Evolutionary conservation across 2,113 vertebrate species (phyloP), one percentile per base, ranked within the genome.

Genomic region (Seriola quinqueradiata): DNA sequence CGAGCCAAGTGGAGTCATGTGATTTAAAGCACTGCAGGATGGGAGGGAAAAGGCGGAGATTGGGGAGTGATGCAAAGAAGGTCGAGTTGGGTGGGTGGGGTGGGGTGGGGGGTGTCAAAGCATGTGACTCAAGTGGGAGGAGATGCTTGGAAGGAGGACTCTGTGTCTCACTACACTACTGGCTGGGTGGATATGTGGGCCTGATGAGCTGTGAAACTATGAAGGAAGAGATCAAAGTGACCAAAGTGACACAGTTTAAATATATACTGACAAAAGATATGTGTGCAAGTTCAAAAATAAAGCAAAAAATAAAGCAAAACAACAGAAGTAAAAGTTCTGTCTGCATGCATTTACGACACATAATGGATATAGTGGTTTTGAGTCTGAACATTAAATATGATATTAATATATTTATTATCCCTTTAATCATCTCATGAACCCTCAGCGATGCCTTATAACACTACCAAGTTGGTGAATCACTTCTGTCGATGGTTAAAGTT

Each of bases 51-150:
- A 58, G 64, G 42, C 40, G 64, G 69, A 32, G 75, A 63, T 8
- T 25, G 32, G 21, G 60, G 68, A 14, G 42, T 5, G 0, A 28
- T 48, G 19, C 10, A 57, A 28, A 40, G 13, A 34, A 34, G 57
- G 25, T 46, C 0, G 1, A 59, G 25, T 34, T 0, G 28, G 21
- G 25, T 25, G 25, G 25, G 25, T 25, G 28, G 28, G 25, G 25
- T 25, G 28, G 28, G 28, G 25, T 2, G 12, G 19, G 28, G 4
- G 36, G 57, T 55, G 42, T 40, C 42, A 40, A 60, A 70, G 69
- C 90, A 91, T 87, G 92, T 90, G 92, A 92, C 61, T 68, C 14
- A 34, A 81, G 89, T 83, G 72, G 80, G 89, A 76, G 60, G 77
- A 66, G 82, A 73, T 11, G 32, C 68, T 72, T 50, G 48, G 73